Conservation (phyloP, 2,888 invertebrate species). For the Sphaerophoria rueppellii region DNA sequence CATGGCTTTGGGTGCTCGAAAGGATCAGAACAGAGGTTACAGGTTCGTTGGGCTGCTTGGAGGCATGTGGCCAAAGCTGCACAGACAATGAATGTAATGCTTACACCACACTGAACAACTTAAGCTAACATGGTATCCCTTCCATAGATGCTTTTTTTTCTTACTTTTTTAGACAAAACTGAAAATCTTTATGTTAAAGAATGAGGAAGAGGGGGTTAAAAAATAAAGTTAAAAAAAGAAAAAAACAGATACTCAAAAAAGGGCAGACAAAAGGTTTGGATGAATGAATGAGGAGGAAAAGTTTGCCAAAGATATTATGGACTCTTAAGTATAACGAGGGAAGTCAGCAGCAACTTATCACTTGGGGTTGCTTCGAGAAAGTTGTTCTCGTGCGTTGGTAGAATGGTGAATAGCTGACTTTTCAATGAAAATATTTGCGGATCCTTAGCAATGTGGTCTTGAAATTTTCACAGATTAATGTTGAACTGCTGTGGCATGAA, state of each 20-base stretch:
- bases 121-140: slow-evolving; percentile 68
- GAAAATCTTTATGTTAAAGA: background rate
- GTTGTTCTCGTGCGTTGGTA: background rate
- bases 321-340: slow-evolving; percentile 73
- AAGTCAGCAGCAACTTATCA: slow-evolving; percentile 71
- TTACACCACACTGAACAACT: slow-evolving; percentile 50
- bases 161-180: slow-evolving; percentile 12
- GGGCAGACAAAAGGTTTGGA: slow-evolving; percentile 21
- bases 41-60: slow-evolving; percentile 61
- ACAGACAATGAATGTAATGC: slow-evolving; percentile 47
- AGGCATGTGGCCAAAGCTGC: slow-evolving; percentile 65
- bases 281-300: slow-evolving; percentile 61
- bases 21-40: slow-evolving; percentile 48
- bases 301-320: slow-evolving; percentile 73
- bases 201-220: background rate
- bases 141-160: slow-evolving; percentile 29
- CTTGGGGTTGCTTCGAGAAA: slow-evolving; percentile 51
- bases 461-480: slow-evolving; percentile 70
- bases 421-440: slow-evolving; percentile 69
- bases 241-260: background rate
- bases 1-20: background rate
- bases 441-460: slow-evolving; percentile 65
- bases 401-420: slow-evolving; percentile 42
- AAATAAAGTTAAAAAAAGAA: slow-evolving; percentile 4
- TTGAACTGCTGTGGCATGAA: slow-evolving; percentile 54